These are phyloP conservation scores for Cryptophagus acutangulus DNA, from an alignment of 2,888 invertebrate species.

Conservation along the genomic window DNA sequence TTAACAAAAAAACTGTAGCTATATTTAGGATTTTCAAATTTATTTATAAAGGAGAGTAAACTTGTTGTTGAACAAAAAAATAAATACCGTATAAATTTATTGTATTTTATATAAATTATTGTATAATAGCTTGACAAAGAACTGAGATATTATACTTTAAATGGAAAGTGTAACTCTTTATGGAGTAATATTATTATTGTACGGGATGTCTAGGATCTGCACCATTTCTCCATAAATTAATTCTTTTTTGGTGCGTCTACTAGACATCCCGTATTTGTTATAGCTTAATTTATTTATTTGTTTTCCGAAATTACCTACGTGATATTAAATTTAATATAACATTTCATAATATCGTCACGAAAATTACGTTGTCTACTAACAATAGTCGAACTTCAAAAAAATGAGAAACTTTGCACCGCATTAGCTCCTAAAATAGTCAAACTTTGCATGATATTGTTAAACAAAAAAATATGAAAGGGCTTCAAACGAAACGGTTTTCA, in stretches of 20 bases:
- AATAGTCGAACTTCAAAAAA: too few species aligned
- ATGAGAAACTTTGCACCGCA: too few species aligned
- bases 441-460: too few species aligned
- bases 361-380: too few species aligned
- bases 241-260: background rate
- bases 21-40: constrained; percentile 39
- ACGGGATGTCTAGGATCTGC: too few species aligned
- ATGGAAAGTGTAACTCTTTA: constrained; percentile 37
- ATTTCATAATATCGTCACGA: too few species aligned
- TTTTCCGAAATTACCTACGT: background rate
- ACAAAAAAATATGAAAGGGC: too few species aligned
- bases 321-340: constrained; percentile 4
- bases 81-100: constrained; percentile 38
- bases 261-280: constrained; percentile 3
- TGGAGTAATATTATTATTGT: constrained; percentile 29
- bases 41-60: constrained; percentile 28
- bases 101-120: constrained; percentile 43
- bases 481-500: too few species aligned
- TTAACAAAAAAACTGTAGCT: constrained; percentile 39
- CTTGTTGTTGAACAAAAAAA: constrained; percentile 31
- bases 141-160: constrained; percentile 40
- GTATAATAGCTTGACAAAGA: constrained; percentile 39
- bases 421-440: too few species aligned
- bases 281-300: background rate
- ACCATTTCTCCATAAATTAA: background rate